These are phyloP conservation scores for Thecophora atra DNA, from an alignment of 2,888 invertebrate species.

Conservation along the genomic window DNA sequence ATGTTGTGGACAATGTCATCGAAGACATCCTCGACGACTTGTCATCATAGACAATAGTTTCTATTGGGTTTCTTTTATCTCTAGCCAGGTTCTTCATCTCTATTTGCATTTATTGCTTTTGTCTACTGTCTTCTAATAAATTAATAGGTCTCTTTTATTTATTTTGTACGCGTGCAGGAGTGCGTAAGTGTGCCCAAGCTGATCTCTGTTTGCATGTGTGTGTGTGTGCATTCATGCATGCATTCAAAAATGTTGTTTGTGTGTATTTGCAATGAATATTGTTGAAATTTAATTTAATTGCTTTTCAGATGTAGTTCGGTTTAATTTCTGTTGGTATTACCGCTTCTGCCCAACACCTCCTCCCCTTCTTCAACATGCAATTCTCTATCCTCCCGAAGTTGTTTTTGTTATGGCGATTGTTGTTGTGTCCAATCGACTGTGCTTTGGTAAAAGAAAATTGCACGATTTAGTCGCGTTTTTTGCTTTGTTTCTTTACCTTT, in stretches of 20 bases:
- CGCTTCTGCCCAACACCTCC: too few relatives aligned
- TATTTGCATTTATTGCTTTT: too few relatives aligned
- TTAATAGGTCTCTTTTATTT: too few relatives aligned
- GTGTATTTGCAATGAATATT: constrained; percentile 29
- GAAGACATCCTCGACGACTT: too few relatives aligned
- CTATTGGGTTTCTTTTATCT: too few relatives aligned
- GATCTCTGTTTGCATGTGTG: constrained; percentile 24
- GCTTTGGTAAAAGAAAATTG: constrained; percentile 59
- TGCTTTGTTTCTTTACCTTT: constrained; percentile 1
- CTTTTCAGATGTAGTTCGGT: neutral
- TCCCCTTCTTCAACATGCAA: too few relatives aligned
- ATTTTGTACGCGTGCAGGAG: constrained; percentile 4
- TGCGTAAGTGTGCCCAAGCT: neutral
- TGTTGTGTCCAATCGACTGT: constrained; percentile 61
- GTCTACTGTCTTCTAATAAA: too few relatives aligned
- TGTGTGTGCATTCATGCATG: constrained; percentile 15
- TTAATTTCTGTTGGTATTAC: too few relatives aligned
- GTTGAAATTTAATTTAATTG: constrained; percentile 22
- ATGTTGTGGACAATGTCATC: too few relatives aligned
- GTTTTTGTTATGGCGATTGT: constrained; percentile 43
- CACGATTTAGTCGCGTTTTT: constrained; percentile 48
- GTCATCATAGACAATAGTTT: too few relatives aligned
- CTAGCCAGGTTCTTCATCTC: too few relatives aligned
- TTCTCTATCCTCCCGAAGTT: too few relatives aligned
- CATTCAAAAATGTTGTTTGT: constrained; percentile 21